Conservation (phyloP, 2,797 vertebrate species). For the Sarcophilus harrisii region DNA sequence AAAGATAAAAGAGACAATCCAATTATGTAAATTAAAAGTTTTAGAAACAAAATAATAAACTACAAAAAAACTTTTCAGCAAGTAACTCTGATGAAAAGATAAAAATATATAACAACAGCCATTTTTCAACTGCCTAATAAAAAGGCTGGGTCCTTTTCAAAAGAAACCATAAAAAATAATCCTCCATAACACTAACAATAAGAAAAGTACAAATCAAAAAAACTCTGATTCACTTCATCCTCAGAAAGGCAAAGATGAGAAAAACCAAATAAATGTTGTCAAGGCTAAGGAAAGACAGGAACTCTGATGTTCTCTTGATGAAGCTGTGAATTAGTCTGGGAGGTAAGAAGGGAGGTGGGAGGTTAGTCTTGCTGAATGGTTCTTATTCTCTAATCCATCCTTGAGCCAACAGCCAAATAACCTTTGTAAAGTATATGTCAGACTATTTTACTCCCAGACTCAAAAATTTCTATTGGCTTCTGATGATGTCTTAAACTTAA, state of each 20-base stretch:
- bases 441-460: too few relatives aligned
- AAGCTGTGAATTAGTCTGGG: neutral
- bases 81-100: neutral
- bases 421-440: too few relatives aligned
- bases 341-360: too few relatives aligned
- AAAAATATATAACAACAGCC: neutral
- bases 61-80: neutral
- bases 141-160: neutral
- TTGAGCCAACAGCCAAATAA: too few relatives aligned
- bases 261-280: neutral
- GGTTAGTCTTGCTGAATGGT: too few relatives aligned
- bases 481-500: too few relatives aligned
- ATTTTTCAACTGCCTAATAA: neutral
- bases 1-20: neutral
- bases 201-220: neutral
- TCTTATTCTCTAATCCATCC: too few relatives aligned
- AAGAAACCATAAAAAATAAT: neutral
- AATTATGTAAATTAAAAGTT: neutral
- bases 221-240: neutral
- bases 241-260: neutral
- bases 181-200: neutral
- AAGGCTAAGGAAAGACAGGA: neutral
- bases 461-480: too few relatives aligned
- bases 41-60: neutral
- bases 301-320: neutral